phyloP scores from a whole-genome alignment of 2,113 vertebrate genomes.

The Toxostoma redivivum region DNA sequence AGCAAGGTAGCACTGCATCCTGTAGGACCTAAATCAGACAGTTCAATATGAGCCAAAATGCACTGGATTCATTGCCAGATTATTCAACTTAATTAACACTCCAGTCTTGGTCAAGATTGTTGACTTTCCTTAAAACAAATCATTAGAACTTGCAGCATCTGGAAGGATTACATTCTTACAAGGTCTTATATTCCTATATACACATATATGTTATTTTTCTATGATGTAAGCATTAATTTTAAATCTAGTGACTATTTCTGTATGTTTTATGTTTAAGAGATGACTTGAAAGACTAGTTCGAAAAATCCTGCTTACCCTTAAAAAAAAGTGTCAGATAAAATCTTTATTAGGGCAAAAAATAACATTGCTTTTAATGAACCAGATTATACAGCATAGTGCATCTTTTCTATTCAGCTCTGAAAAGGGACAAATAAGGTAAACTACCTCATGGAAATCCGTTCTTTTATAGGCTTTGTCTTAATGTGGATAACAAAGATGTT shows the following conservation, averaged over 20 bases:
- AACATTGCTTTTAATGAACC: background rate
- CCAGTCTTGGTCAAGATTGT: background rate
- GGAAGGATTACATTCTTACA: background rate
- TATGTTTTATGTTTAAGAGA: background rate
- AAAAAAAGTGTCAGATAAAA: background rate
- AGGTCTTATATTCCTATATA: background rate
- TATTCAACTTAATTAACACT: conserved; percentile 54
- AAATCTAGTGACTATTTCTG: background rate
- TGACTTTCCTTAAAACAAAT: conserved; percentile 37
- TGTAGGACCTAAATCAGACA: conserved; percentile 47
- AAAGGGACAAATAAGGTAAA: background rate
- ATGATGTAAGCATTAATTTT: background rate
- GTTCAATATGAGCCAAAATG: conserved; percentile 38
- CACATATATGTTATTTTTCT: background rate
- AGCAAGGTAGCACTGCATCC: conserved; percentile 55
- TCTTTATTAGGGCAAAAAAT: background rate
- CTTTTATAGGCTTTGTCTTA: background rate
- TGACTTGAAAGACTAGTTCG: background rate
- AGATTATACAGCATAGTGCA: background rate
- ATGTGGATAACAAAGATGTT: background rate
- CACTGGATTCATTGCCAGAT: conserved; percentile 45
- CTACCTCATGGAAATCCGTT: background rate
- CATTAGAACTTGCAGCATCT: background rate
- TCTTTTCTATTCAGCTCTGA: background rate
- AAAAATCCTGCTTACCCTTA: background rate